Evolutionary conservation across 2,888 invertebrate genomes (phyloP), one percentile per base, ranked within the genome.

Genomic region (Piscicola geometra): DNA sequence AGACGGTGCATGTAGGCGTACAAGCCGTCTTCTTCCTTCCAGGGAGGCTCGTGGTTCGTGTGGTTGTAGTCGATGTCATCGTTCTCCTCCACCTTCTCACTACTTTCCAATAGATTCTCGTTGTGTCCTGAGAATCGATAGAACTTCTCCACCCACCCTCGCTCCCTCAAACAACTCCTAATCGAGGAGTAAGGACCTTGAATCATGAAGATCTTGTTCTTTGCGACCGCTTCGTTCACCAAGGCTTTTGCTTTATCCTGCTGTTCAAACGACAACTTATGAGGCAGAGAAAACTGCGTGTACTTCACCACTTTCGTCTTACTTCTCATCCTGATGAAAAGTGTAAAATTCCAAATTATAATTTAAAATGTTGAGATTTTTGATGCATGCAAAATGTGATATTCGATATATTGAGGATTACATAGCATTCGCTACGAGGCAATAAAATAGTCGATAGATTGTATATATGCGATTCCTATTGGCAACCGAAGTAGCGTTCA

Each of bases 91-190:
- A 30, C 52, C 21, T 30, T 56, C 30, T 30, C 30, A n/a, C 18
- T 32, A 21, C n/a, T 30, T n/a, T 32, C 35, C n/a, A 33, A 9
- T 15, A 71, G 56, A 15, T 50, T 74, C 9, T 71, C 68, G n/a
- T 66, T 71, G 50, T 78, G 77, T 80, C 80, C 28, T 41, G 76
- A 71, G 0, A 77, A 74, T 32, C 71, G 67, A 79, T 84, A 85
- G 78, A 86, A 86, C 77, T 85, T 85, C 79, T 86, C 86, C 56
- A 86, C 83, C 86, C 86, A 86, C 18, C 86, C 86, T 28, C 85
- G 80, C 75, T 80, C 79, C 47, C 85, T 76, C 5, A 86, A 76
- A 77, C 82, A 81, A 71, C 83, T 82, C 60, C 86, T 79, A 3
- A 86, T 81, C 35, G 83, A 81, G 3, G 84, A 81, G 77, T 86